Base-by-base conservation (phyloP, 2,113 vertebrate genomes). In the Choloepus hoffmanni region DNA sequence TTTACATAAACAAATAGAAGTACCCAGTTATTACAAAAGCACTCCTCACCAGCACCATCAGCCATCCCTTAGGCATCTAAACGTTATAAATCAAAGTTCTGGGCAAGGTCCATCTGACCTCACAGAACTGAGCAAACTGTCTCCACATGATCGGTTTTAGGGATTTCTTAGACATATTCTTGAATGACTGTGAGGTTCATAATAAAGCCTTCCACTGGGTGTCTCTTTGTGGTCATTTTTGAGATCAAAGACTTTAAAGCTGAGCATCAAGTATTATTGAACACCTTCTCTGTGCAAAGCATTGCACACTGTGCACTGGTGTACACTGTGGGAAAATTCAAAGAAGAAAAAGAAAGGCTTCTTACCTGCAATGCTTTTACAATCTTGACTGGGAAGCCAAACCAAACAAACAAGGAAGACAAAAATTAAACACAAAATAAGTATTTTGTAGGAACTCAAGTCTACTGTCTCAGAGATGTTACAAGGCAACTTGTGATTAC, bases 1-100 rank as follows among this genome's bases (percentile, higher is more conserved):
- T 82, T 81, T 68, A 82, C 30, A 24, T 62, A 45, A 95, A 60
- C 40, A 90, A 43, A 78, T 16, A 94, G 62, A 95, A 81, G 81
- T 81, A 8, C 9, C n/a, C 9, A 83, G 2, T 81, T n/a, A 23
- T 85, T 36, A 45, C 18, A 94, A 60, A 48, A 76, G 30, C 3
- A 18, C 4, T 23, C 43, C 21, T 72, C 13, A 43, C 3, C 24
- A 28, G 70, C 26, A 62, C 14, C 40, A 53, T 63, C 7, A 26
- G 36, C 13, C 33, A 91, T 62, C 45, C 28, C 19, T 45, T 12
- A 83, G 62, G 30, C 43, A 93, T 62, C 76, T 58, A 58, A n/a
- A 15, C 26, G 48, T 84, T 85, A 73, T 43, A 87, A 83, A 68
- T 33, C 43, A 88, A 92, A 87, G 26, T 14, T 84, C 68, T 85